Evolutionary conservation across 2,113 vertebrate species (phyloP).

Genomic region (Spilogale gracilis): DNA sequence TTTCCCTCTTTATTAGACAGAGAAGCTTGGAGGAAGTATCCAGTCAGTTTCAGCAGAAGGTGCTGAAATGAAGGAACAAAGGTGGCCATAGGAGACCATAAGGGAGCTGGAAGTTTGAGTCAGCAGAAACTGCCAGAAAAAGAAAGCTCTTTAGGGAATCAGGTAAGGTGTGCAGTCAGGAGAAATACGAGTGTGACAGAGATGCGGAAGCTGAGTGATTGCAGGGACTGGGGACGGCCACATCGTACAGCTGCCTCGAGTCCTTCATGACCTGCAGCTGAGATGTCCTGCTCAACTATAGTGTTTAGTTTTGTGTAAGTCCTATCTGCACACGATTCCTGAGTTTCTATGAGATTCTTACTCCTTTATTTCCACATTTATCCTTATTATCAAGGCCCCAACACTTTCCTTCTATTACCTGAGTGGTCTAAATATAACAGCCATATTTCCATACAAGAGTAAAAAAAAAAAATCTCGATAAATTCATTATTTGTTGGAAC

Average conservation of each 20-base stretch:
- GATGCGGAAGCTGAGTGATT: not conserved
- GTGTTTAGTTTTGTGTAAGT: not conserved
- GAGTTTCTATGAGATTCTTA: not conserved
- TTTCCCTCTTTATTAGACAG: not conserved
- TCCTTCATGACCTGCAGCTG: rapidly evolving
- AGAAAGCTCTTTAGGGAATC: not conserved
- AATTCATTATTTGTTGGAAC: not conserved
- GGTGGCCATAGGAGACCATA: rapidly evolving
- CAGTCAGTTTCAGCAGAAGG: not conserved
- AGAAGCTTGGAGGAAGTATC: not conserved
- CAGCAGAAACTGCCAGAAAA: not conserved
- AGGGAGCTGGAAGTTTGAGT: not conserved
- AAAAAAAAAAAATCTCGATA: not conserved
- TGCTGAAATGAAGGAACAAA: not conserved
- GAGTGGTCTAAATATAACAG: not conserved
- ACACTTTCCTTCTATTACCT: not conserved
- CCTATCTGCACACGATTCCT: not conserved
- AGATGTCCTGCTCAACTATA: too few species aligned
- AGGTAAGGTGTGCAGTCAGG: not conserved
- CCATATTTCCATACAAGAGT: not conserved
- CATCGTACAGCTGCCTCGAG: not conserved
- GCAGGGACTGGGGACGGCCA: rapidly evolving
- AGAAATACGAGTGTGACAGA: not conserved
- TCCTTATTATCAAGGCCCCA: not conserved
- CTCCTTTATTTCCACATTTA: not conserved